Evolutionary conservation across 1,140 invertebrate genomes (phyloP), one percentile per base, ranked within the genome.

Genomic region (Rhopalosiphum maidis): DNA sequence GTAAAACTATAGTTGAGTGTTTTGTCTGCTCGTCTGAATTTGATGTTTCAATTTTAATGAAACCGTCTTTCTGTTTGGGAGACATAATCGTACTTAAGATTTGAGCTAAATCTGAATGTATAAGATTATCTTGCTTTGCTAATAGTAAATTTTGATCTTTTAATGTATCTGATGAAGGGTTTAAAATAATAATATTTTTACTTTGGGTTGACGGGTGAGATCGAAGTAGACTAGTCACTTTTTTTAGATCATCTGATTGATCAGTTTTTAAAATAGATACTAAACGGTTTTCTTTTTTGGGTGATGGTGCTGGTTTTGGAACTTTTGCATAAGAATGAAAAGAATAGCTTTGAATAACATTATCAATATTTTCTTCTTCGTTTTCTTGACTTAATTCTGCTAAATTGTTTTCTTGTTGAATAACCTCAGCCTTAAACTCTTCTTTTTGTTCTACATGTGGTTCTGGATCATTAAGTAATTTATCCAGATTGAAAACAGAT

Each of bases 401-500:
- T 6, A 25, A 83, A 18, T 86, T 85, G 22, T 30, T 92, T 93
- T 93, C 82, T 41, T 85, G 68, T 60, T 90, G 89, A 46, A 30
- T 54, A 85, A 93, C n/a, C n/a, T 54, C 91, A 25, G 25, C 1
- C 55, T 85, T 93, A 37, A 85, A 22, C 15, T 92, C 91, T 54
- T 85, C 91, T 86, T 86, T 82, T 85, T 85, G 43, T 54, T 85
- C 35, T 85, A 54, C 25, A 93, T 51, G 91, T 37, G 91, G 91
- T 93, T 93, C 91, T 43, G 91, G 91, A 86, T 93, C 91, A 86
- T 93, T 93, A 41, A 93, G 25, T 35, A 93, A 54, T 85, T 93
- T 93, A 11, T 93, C 91, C 37, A 93, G 30, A 93, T 93, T 93
- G 51, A 96, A 96, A 93, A 96, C 96, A 0, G 96, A 95, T 7